A percentile compares a stretch with the other conserved stretches of the same genome.
Conservation (phyloP, 2,888 invertebrate species). For the Idaea dimidiata region DNA sequence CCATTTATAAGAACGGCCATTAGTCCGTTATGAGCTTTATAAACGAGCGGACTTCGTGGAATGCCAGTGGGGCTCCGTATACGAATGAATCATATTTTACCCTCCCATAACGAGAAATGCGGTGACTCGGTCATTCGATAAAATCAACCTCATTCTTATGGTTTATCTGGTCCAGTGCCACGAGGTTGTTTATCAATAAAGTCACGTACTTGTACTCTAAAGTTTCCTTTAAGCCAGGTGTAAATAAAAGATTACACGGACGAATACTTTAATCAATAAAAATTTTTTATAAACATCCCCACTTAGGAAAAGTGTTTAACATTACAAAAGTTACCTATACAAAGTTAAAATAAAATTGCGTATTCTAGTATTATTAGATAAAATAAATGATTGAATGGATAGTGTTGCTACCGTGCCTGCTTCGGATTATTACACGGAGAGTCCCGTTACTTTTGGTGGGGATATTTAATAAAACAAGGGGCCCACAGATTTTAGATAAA, state of each 20-base stretch:
- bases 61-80: neutral
- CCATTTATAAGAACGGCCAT: neutral
- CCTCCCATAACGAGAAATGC: constrained; percentile 23
- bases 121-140: constrained; percentile 21
- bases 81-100: constrained; percentile 33
- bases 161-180: constrained; percentile 7
- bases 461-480: no score
- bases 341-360: neutral
- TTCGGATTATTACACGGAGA: no score
- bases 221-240: neutral
- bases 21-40: neutral
- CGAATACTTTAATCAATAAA: neutral
- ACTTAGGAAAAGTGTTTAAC: neutral
- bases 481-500: no score
- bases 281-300: neutral
- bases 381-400: neutral
- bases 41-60: neutral
- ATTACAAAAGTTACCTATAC: neutral
- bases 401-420: no score
- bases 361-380: neutral
- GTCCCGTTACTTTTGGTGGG: no score
- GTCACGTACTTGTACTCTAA: neutral
- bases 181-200: neutral
- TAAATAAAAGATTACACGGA: constrained; percentile 1
- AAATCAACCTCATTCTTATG: constrained; percentile 20